Evolutionary conservation across 2,113 vertebrate species (phyloP).

Genomic region (Etheostoma cragini): DNA sequence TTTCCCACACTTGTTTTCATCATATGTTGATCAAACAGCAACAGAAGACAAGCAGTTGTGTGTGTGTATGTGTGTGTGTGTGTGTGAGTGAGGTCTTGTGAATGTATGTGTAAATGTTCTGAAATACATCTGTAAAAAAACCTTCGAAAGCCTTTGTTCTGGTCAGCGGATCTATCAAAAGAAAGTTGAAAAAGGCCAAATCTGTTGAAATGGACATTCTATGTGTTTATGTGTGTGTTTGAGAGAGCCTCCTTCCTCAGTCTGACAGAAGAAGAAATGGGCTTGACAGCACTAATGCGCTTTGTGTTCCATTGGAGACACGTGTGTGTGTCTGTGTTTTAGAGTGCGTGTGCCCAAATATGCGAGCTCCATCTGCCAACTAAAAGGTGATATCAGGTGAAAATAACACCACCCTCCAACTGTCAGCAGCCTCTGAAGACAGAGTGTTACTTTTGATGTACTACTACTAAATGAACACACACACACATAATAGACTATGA

Average conservation of each 20-base stretch:
- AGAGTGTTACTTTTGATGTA: slow-evolving; percentile 29
- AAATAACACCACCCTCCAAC: slow-evolving; percentile 35
- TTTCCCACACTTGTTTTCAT: slow-evolving; percentile 18
- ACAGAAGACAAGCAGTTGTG: background rate
- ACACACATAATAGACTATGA: slow-evolving; percentile 48
- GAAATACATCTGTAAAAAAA: slow-evolving; percentile 7
- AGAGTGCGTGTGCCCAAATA: slow-evolving; percentile 18
- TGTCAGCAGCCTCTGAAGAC: slow-evolving; percentile 33
- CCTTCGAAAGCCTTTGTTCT: slow-evolving; percentile 6
- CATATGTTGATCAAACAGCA: slow-evolving; percentile 34
- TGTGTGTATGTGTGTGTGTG: slow-evolving; percentile 1
- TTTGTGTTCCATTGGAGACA: slow-evolving; percentile 27
- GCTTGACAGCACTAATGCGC: slow-evolving; percentile 25
- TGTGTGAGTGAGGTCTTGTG: background rate
- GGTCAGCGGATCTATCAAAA: slow-evolving; percentile 24
- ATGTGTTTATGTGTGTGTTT: background rate
- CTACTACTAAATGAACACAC: slow-evolving; percentile 42
- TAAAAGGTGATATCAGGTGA: slow-evolving; percentile 42
- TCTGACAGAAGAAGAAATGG: slow-evolving; percentile 30
- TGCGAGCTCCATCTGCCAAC: slow-evolving; percentile 46
- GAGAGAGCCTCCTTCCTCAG: slow-evolving; percentile 23
- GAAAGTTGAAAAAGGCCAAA: slow-evolving; percentile 28
- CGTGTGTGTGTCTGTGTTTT: slow-evolving; percentile 3
- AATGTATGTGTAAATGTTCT: background rate
- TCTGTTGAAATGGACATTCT: slow-evolving; percentile 46